Conservation (phyloP, 2,888 invertebrate species). For the Heliothis peltigera region DNA sequence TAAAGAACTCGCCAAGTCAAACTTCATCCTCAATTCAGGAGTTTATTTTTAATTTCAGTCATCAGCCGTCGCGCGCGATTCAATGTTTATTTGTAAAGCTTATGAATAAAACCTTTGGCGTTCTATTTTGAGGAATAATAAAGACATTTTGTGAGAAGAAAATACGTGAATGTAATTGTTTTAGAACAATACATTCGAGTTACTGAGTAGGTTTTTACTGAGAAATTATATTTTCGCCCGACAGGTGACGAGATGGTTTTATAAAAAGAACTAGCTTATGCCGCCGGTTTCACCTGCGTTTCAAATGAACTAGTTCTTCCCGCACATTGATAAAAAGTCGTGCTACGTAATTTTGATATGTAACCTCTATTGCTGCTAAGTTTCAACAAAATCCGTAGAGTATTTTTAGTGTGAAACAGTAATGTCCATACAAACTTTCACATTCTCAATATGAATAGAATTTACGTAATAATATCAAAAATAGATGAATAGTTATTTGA, state of each 20-base stretch:
- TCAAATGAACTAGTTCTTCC: too few relatives aligned
- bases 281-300: too few relatives aligned
- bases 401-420: too few relatives aligned
- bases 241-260: not conserved
- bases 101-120: not conserved
- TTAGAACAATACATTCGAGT: not conserved
- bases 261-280: too few relatives aligned
- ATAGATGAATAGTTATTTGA: slow-evolving; percentile 4
- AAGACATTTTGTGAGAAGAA: not conserved
- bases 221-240: not conserved
- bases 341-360: too few relatives aligned
- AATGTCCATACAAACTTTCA: too few relatives aligned
- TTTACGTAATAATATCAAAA: slow-evolving; percentile 1
- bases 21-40: slow-evolving; percentile 29
- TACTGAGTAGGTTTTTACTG: not conserved
- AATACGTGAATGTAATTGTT: slow-evolving; percentile 4
- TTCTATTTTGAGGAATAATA: slow-evolving; percentile 15
- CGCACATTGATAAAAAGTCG: too few relatives aligned
- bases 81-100: slow-evolving; percentile 27
- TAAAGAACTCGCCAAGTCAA: slow-evolving; percentile 60
- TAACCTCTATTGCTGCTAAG: too few relatives aligned
- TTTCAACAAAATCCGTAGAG: too few relatives aligned
- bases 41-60: slow-evolving; percentile 59
- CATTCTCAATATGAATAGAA: too few relatives aligned
- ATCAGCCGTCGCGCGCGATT: slow-evolving; percentile 32